Evolutionary conservation across 2,888 invertebrate species (phyloP), one percentile per base, ranked within the genome.

Genomic region (Lamellibrachia satsuma): DNA sequence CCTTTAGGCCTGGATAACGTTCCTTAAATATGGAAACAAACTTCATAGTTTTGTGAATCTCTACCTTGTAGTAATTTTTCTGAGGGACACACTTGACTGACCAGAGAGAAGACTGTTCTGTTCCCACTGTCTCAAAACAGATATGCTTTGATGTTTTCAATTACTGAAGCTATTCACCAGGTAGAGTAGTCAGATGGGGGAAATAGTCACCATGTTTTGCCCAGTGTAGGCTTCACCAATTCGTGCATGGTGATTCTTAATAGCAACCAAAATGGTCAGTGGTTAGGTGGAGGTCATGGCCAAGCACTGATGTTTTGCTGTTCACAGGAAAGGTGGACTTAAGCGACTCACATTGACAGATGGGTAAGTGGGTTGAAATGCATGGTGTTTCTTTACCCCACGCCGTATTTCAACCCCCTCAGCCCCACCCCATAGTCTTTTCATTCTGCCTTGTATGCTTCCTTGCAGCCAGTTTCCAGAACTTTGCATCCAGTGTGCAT

Each of bases 341-440:
- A 75, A 75, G 75, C 75, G 75, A 75, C 75, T 75, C n/a, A 75
- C 75, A 75, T 22, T 75, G 75, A 75, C 75, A 6, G 75, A 75
- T 75, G 75, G 75, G 75, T 75, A 75, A 75, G 75, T 75, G 75
- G 75, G 75, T 15, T 75, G 75, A 75, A 75, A 75, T n/a, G 22
- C 75, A 75, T 15, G 75, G 4, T 4, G 75, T 75, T 75, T 75
- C 75, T 6, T 75, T 75, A 75, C n/a, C 75, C 75, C 75, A 75
- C 75, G n/a, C 11, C 1, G 22, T 6, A 0, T 75, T 22, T 3
- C 75, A 75, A 22, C 75, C 75, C 75, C 9, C n/a, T 15, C n/a
- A 75, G n/a, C 39, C 39, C 39, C 39, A 39, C 39, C 39, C 39
- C 39, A 15, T 75, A n/a, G 3, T 75, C 22, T n/a, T 22, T 75